Conservation (phyloP, 1,140 invertebrate genomes). For the Caenorhabditis brenneri region DNA sequence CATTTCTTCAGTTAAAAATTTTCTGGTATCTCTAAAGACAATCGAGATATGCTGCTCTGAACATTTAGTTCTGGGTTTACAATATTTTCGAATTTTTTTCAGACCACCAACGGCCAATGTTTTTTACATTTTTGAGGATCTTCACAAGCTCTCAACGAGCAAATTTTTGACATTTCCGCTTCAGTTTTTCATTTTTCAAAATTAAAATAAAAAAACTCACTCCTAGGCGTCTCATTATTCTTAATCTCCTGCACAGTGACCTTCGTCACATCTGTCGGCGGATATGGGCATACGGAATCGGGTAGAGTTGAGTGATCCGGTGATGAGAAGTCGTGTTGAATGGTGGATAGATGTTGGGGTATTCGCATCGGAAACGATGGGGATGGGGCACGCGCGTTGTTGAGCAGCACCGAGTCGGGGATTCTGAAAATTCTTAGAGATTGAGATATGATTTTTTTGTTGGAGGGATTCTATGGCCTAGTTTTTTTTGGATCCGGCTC, state of each 20-base stretch:
- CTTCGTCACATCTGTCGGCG: slow-evolving; percentile 67
- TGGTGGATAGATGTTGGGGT: slow-evolving; percentile 64
- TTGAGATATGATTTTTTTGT: neutral
- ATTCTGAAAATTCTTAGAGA: neutral
- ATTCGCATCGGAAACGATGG: slow-evolving; percentile 68
- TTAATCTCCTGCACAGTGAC: slow-evolving; percentile 69
- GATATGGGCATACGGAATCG: slow-evolving; percentile 64
- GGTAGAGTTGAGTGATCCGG: slow-evolving; percentile 29
- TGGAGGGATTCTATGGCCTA: neutral
- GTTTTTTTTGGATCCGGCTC: too few species aligned
- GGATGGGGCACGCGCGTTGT: slow-evolving; percentile 51
- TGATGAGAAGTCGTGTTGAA: slow-evolving; percentile 65
- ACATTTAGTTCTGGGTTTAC: too few species aligned
- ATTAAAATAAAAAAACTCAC: slow-evolving; percentile 53
- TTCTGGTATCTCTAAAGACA: too few species aligned
- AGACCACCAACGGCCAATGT: too few species aligned
- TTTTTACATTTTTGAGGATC: too few species aligned
- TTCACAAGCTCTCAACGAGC: too few species aligned
- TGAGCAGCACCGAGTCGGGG: slow-evolving; percentile 30
- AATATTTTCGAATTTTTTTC: too few species aligned
- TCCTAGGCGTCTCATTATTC: slow-evolving; percentile 65
- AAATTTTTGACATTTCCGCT: neutral
- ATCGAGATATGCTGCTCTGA: too few species aligned
- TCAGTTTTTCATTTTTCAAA: neutral
- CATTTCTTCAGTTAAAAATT: too few species aligned